Base-by-base conservation (phyloP, 2,797 vertebrate genomes). In the Martes flavigula region DNA sequence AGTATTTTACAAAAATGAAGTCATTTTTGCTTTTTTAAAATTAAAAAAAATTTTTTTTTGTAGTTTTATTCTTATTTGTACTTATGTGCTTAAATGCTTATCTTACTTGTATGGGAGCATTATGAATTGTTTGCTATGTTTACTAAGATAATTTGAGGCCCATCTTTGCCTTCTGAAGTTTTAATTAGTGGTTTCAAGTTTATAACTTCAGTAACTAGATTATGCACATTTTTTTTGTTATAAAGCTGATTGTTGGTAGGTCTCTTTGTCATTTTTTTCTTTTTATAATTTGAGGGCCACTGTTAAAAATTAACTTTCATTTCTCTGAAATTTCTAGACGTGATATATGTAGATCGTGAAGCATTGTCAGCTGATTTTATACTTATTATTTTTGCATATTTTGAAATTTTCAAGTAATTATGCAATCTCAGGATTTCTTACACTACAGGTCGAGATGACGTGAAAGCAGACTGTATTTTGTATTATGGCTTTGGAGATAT, bases 401-500 rank as follows among this genome's bases (percentile, higher is more conserved):
- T 79, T 35, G 78, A 64, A 62, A 46, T 73, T 97, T 92, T 87
- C 6, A 86, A 87, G 35, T 73, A 91, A 60, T 87, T 56, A 35
- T 38, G 35, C 32, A 68, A 38, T 68, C 35, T 85, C 43, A 87
- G 85, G 58, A 25, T 93, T 60, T 97, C 72, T 88, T 68, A 93
- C 93, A 30, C 90, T 98, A 51, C 97, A 99, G 99, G 99, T 86
- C 99, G 99, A 96, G 99, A 99, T 84, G 99, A 99, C 98, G 79
- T 73, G 62, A 99, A 99, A 68, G 99, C 99, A 12, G 99, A 99
- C 96, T 99, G 99, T 94, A 99, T 99, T 87, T 98, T 99, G 84
- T 99, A 99, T 98, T 99, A 99, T 0, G 99, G 99, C 38, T 99
- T 99, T 95, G 98, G 99, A 32, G 99, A 99, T 92, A 99, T 99